Percentiles rank a stretch among this genome's conserved stretches.
Evolutionary conservation across 1,140 invertebrate species (phyloP).

Genomic region (Drosophila sturtevanti): DNA sequence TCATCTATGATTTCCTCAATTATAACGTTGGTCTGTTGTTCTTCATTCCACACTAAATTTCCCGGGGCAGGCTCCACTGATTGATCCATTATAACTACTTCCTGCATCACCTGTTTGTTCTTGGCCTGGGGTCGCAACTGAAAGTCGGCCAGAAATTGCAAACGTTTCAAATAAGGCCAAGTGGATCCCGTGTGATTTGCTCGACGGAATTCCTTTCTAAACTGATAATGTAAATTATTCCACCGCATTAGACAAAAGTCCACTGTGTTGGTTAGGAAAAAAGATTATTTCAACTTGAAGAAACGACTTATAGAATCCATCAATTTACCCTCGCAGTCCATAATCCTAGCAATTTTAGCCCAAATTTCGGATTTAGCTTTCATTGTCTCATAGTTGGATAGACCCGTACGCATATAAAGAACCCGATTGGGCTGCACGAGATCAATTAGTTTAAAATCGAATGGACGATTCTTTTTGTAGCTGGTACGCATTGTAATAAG

Average conservation of each 20-base stretch:
- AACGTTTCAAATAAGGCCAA: constrained; percentile 72
- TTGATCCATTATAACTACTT: not conserved
- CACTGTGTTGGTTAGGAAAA: constrained; percentile 21
- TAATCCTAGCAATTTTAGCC: constrained; percentile 58
- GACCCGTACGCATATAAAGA: constrained; percentile 62
- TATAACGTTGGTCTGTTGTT: constrained; percentile 44
- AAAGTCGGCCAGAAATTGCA: constrained; percentile 50
- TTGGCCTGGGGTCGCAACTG: constrained; percentile 18
- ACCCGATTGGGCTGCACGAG: constrained; percentile 67
- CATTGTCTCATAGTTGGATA: constrained; percentile 74
- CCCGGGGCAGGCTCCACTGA: not conserved
- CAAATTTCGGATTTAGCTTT: constrained; percentile 72
- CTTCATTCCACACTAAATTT: constrained; percentile 45
- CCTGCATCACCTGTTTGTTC: constrained; percentile 3
- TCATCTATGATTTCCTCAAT: constrained; percentile 64
- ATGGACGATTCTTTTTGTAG: constrained; percentile 76
- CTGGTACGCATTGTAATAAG: constrained; percentile 61
- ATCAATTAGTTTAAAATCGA: constrained; percentile 77
- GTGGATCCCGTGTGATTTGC: constrained; percentile 54
- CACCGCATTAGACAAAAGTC: constrained; percentile 76
- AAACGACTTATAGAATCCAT: not conserved
- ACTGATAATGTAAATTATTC: constrained; percentile 76
- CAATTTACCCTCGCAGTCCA: constrained; percentile 58
- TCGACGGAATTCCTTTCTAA: constrained; percentile 61
- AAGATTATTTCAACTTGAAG: not conserved